Percentiles rank a stretch among this genome's conserved stretches.
phyloP scores from a whole-genome alignment of 2,113 vertebrate species.

The Struthidea cinerea region DNA sequence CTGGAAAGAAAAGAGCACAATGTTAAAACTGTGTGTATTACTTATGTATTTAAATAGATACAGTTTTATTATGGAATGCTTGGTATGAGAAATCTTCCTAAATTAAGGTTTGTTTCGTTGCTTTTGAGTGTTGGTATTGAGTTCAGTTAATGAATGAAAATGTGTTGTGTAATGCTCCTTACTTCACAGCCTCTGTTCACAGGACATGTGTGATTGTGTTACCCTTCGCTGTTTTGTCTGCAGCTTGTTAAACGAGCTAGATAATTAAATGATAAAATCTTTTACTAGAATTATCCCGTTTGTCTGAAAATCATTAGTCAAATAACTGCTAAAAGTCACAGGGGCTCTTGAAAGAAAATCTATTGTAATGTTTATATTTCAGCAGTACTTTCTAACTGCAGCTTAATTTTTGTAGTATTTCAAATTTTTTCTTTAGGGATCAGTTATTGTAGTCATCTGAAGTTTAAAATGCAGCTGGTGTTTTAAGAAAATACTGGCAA shows the following conservation, averaged over 20 bases:
- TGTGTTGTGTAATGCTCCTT: neutral
- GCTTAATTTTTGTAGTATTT: neutral
- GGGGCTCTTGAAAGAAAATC: neutral
- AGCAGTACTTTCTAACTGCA: neutral
- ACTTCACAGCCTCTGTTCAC: neutral
- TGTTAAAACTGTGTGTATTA: neutral
- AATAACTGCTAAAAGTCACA: neutral
- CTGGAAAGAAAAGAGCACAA: neutral
- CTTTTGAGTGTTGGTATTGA: neutral
- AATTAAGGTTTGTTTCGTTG: neutral
- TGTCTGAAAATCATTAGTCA: neutral
- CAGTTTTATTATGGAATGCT: neutral
- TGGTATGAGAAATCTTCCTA: neutral
- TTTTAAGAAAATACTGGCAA: neutral
- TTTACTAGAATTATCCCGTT: neutral
- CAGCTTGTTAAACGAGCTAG: neutral
- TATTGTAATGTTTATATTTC: neutral
- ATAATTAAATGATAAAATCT: neutral
- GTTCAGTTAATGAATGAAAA: neutral
- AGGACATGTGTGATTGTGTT: neutral
- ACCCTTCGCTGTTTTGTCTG: neutral
- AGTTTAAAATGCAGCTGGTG: neutral
- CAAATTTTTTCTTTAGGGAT: neutral
- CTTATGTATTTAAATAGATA: neutral
- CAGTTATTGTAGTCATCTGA: neutral